Evolutionary conservation across 1,140 invertebrate species (phyloP).

Genomic region (Apis dorsata): DNA sequence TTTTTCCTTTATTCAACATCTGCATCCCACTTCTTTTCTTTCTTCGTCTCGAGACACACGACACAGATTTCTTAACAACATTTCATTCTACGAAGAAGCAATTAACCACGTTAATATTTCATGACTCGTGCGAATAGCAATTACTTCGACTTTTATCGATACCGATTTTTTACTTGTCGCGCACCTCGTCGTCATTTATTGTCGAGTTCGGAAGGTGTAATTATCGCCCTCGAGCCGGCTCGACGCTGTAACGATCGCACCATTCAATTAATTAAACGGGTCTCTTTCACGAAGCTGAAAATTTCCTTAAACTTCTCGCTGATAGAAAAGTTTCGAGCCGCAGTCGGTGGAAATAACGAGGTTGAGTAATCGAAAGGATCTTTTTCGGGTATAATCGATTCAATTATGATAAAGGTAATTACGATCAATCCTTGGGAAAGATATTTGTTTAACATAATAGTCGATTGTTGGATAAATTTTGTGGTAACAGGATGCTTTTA

Average conservation of each 20-base stretch:
- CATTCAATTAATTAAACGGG: conserved; percentile 18
- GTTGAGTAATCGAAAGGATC: neutral
- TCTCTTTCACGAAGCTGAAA: neutral
- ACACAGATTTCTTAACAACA: neutral
- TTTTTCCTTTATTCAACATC: neutral
- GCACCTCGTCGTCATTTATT: neutral
- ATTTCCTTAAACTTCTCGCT: conserved; percentile 1
- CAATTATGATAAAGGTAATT: neutral
- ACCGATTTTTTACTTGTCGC: neutral
- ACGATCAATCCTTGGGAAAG: neutral
- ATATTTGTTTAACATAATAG: neutral
- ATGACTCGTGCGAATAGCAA: neutral
- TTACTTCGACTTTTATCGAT: neutral
- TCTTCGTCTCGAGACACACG: too few species aligned
- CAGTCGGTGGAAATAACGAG: neutral
- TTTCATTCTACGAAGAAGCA: neutral
- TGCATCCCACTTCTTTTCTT: too few species aligned
- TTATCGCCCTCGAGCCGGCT: neutral
- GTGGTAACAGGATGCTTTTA: too few species aligned
- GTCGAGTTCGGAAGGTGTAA: neutral
- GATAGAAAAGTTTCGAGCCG: conserved; percentile 3
- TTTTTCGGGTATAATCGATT: neutral
- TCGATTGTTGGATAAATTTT: too few species aligned
- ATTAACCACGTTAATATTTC: neutral
- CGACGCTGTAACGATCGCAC: neutral